A percentile compares a stretch with the other conserved stretches of the same genome.
phyloP scores from a whole-genome alignment of 92 coral and sea anemone species.

The Parazoanthus darwini region DNA sequence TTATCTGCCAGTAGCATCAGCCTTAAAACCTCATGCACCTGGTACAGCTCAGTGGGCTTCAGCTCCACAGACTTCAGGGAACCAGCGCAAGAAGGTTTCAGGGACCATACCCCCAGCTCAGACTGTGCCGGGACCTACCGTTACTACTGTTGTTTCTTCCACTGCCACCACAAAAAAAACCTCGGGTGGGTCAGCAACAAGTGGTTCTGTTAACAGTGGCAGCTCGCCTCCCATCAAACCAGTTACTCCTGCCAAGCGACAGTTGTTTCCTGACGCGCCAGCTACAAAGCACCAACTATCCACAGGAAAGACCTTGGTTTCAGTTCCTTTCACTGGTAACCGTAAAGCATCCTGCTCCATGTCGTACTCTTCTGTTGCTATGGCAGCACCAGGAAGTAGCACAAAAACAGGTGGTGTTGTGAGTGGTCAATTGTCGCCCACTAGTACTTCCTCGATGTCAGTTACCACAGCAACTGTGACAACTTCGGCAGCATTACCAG shows the following conservation, averaged over 20 bases:
- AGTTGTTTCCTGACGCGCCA: conserved; percentile 66
- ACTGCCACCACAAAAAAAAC: conserved; percentile 49
- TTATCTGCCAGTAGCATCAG: conserved; percentile 6
- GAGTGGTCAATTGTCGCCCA: conserved; percentile 48
- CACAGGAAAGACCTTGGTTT: conserved; percentile 15
- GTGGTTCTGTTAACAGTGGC: conserved; percentile 45
- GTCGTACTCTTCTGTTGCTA: conserved; percentile 83
- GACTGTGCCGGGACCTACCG: conserved; percentile 30
- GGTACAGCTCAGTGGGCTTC: conserved; percentile 98
- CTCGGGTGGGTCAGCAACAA: conserved; percentile 54
- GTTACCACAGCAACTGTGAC: conserved; percentile 53
- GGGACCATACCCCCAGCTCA: conserved; percentile 51
- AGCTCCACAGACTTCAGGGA: conserved; percentile 57
- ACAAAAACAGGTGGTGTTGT: conserved; percentile 23
- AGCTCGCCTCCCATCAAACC: conserved; percentile 55
- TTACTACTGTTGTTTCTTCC: conserved; percentile 36
- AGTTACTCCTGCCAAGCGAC: conserved; percentile 87
- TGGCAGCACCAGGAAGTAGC: conserved; percentile 76
- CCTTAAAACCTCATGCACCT: conserved; percentile 71
- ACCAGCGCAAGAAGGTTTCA: conserved; percentile 68
- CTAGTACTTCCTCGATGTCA: conserved; percentile 50
- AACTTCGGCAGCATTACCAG: conserved; percentile 68
- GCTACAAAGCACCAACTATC: conserved; percentile 19
- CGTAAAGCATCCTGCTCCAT: conserved; percentile 66
- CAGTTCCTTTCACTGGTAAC: conserved; percentile 46